phyloP scores from a whole-genome alignment of 2,113 vertebrate genomes.

The Taxidea taxus region DNA sequence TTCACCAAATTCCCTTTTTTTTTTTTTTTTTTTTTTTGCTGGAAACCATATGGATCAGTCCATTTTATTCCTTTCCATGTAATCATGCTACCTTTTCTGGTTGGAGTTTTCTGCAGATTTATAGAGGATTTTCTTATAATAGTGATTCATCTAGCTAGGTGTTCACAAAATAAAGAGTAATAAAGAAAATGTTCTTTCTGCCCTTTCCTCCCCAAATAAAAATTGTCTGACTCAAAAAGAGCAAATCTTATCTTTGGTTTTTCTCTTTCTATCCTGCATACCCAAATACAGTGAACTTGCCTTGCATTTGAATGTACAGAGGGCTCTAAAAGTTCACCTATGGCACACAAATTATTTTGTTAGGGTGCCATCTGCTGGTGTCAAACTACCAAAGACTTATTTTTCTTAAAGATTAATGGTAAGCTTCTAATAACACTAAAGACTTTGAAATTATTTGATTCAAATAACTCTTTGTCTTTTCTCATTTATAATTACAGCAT shows the following conservation, averaged over 20 bases:
- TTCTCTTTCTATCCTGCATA: background rate
- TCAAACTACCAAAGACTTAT: constrained; percentile 69
- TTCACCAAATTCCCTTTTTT: background rate
- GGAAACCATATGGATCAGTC: background rate
- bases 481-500: background rate
- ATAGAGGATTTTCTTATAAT: background rate
- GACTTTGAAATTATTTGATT: background rate
- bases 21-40: background rate
- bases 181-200: background rate
- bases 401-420: constrained; percentile 17
- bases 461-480: background rate
- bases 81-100: background rate
- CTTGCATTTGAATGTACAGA: constrained; percentile 42
- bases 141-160: background rate
- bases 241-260: background rate
- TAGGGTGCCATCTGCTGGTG: constrained; percentile 89
- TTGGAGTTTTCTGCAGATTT: constrained; percentile 35
- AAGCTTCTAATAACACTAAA: constrained; percentile 7
- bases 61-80: constrained; percentile 1
- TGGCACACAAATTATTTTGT: constrained; percentile 85
- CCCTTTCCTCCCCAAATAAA: constrained; percentile 15
- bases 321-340: constrained; percentile 7
- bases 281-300: constrained; percentile 47
- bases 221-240: constrained; percentile 27
- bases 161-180: background rate